A percentile compares a stretch with the other conserved stretches of the same genome.
Conservation (phyloP, 2,113 vertebrate genomes). For the Bungarus multicinctus region DNA sequence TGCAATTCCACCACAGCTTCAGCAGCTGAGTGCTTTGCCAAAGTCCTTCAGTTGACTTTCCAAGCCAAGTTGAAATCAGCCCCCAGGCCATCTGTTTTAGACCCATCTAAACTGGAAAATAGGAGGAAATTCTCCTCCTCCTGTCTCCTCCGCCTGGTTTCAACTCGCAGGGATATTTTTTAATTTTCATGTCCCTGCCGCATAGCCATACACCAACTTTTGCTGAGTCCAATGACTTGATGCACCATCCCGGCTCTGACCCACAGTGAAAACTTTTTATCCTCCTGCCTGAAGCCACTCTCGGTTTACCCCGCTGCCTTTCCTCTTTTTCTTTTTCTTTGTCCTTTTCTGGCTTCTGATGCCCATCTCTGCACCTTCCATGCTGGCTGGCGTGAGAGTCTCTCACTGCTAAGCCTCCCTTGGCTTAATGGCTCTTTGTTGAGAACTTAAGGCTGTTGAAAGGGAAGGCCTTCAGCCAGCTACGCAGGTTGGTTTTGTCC, state of each 20-base stretch:
- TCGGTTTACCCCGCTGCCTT: neutral
- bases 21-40: neutral
- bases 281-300: neutral
- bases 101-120: neutral
- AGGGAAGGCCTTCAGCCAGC: neutral
- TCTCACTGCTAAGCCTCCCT: constrained; percentile 40
- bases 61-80: neutral
- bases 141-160: neutral
- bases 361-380: neutral
- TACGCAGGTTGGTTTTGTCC: rapidly evolving
- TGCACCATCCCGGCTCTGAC: neutral
- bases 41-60: neutral
- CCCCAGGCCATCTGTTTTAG: neutral
- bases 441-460: neutral
- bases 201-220: rapidly evolving
- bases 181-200: neutral
- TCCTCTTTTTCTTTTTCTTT: neutral
- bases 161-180: neutral
- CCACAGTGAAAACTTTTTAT: neutral
- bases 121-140: neutral
- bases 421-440: neutral
- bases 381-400: neutral
- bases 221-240: constrained; percentile 41
- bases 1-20: neutral
- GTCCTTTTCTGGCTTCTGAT: neutral